phyloP scores from a whole-genome alignment of 37 sponge, comb jelly and placozoan species.

The Cladorhizidae sp. region DNA sequence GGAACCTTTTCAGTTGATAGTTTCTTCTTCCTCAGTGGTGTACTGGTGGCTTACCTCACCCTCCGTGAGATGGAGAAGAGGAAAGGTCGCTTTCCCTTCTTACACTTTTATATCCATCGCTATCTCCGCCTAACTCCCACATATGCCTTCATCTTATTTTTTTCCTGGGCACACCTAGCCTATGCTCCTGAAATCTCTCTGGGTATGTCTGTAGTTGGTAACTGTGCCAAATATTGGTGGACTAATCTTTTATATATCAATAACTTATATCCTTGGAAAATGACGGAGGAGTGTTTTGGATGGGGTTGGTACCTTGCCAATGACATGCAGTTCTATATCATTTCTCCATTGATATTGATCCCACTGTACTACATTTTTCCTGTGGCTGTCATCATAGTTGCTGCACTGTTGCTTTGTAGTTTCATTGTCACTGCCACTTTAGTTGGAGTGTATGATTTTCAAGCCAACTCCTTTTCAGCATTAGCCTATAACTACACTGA shows the following conservation, averaged over 20 bases:
- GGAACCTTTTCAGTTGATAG: no score
- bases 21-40: no score
- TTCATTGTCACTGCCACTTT: constrained; percentile 41
- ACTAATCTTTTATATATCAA: constrained; percentile 89
- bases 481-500: neutral
- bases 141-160: no score
- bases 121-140: no score
- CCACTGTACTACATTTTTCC: constrained; percentile 61
- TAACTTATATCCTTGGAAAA: constrained; percentile 76
- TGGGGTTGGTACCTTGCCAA: constrained; percentile 91
- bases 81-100: no score
- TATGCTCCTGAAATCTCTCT: neutral
- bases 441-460: constrained; percentile 45
- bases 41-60: no score
- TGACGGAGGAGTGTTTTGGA: constrained; percentile 65
- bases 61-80: no score
- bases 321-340: constrained; percentile 91
- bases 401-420: neutral
- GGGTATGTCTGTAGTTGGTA: neutral
- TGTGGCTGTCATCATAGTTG: constrained; percentile 23
- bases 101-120: no score
- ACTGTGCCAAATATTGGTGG: constrained; percentile 79
- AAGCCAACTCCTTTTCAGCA: constrained; percentile 23
- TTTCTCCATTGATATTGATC: constrained; percentile 75
- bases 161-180: constrained; percentile 18